Base-by-base conservation (phyloP, 1,140 invertebrate genomes). In the Drosophila teissieri region DNA sequence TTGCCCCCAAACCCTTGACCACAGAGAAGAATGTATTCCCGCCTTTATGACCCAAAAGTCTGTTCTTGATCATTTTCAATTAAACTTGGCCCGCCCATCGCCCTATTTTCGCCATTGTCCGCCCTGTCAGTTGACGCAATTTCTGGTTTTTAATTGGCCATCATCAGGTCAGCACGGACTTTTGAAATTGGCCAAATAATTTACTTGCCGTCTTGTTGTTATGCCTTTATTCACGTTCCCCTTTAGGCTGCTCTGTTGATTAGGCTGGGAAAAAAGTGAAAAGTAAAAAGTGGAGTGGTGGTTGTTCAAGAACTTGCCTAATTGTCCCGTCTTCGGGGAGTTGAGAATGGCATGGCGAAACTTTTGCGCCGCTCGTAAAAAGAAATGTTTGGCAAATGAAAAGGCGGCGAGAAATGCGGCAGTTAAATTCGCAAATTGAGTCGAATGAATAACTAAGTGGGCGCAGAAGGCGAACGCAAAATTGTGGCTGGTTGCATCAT, bases 81-180 rank as follows among this genome's bases (percentile, higher is more conserved):
- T 78, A 78, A 81, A 77, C 56, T 76, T 77, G 52, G 24, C 37
- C 22, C 39, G 44, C 34, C 51, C n/a, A n/a, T 24, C 24, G 53
- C n/a, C n/a, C 22, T 57, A 17, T 45, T 69, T 40, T 19, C 37
- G 42, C 42, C 22, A 48, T 22, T 63, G 72, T 39, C 42, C 39
- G 56, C 48, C 48, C 39, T 70, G 57, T 78, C 75, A 61, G 54
- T 64, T 65, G 73, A 15, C 46, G 68, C 48, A 58, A 64, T 74
- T 78, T 67, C 82, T 46, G 70, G 46, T 55, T 83, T 73, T 84
- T 84, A 85, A 84, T 84, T 84, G 81, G 67, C 42, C 62, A 51
- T 51, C 62, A 55, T 49, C 77, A 77, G 80, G 81, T 85, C 72
- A 73, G 75, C 70, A 52, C 60, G 60, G 80, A 39, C 75, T 48